phyloP scores from a whole-genome alignment of 2,113 vertebrate genomes.

The Nannospalax galili region DNA sequence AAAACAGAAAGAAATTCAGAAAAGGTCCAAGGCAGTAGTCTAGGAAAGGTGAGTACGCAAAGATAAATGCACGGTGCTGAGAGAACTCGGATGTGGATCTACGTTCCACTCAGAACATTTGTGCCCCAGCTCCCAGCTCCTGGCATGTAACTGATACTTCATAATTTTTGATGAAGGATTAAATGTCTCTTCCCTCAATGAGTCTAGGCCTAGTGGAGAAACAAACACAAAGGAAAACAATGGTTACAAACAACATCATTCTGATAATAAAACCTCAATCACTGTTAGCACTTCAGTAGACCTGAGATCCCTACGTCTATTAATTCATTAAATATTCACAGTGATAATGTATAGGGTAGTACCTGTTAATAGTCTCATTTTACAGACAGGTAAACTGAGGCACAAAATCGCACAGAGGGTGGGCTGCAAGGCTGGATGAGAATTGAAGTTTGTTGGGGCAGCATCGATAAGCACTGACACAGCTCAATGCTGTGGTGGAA shows the following conservation, averaged over 20 bases:
- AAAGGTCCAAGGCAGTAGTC: background rate
- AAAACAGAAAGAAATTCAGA: background rate
- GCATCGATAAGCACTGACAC: background rate
- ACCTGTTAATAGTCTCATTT: background rate
- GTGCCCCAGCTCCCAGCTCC: background rate
- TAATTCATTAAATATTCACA: conserved; percentile 13
- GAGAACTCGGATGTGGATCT: background rate
- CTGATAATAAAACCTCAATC: background rate
- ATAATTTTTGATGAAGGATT: conserved; percentile 19
- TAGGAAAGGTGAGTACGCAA: background rate
- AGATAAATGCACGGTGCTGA: background rate
- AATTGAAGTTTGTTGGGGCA: background rate
- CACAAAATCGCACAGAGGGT: background rate
- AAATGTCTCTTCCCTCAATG: conserved; percentile 1
- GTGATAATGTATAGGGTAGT: background rate
- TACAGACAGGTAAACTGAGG: conserved; percentile 26
- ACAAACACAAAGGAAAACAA: background rate
- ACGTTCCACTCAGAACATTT: too few relatives aligned
- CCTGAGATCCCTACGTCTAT: background rate
- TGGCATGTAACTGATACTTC: background rate
- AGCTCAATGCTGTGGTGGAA: background rate
- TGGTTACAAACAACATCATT: background rate
- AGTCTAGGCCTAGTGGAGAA: background rate
- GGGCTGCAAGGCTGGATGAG: background rate
- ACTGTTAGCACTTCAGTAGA: background rate